These are phyloP conservation scores for Apodemia mormo DNA, from an alignment of 2,888 invertebrate species.

Conservation along the genomic window DNA sequence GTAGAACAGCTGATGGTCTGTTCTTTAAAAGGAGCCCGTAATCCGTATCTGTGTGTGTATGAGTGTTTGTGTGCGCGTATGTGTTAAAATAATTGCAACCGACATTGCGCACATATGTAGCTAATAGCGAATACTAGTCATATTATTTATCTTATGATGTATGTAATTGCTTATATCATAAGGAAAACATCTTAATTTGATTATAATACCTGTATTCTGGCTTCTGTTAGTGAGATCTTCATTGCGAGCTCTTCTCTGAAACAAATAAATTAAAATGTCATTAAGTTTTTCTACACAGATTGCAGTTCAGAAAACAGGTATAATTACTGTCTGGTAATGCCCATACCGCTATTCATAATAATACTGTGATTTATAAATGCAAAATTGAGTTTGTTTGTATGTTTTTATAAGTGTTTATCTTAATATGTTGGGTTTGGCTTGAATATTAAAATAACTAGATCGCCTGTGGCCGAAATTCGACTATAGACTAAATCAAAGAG, in stretches of 20 bases:
- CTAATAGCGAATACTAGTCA: background rate
- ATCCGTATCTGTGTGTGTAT: too few relatives aligned
- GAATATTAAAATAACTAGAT: too few relatives aligned
- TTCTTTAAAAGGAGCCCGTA: too few relatives aligned
- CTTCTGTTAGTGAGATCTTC: slow-evolving; percentile 97
- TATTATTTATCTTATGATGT: slow-evolving; percentile 23
- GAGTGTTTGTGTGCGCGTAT: too few relatives aligned
- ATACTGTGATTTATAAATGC: background rate
- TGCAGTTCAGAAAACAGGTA: slow-evolving; percentile 9
- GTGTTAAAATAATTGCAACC: too few relatives aligned
- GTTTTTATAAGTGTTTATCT: too few relatives aligned
- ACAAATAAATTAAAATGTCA: slow-evolving; percentile 54
- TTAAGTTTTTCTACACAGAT: slow-evolving; percentile 22
- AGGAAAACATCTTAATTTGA: slow-evolving; percentile 34
- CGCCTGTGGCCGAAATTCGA: too few relatives aligned
- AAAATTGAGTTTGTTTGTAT: background rate
- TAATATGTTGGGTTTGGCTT: too few relatives aligned
- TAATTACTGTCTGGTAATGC: slow-evolving; percentile 9
- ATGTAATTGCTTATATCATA: slow-evolving; percentile 31
- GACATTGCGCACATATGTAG: too few relatives aligned
- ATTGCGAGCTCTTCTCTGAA: slow-evolving; percentile 96
- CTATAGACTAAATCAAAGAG: too few relatives aligned
- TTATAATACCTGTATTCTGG: slow-evolving; percentile 92
- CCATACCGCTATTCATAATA: slow-evolving; percentile 6
- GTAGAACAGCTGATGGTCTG: too few relatives aligned